Conservation (phyloP, 92 coral and sea anemone species). For the Actinostola sp. region DNA sequence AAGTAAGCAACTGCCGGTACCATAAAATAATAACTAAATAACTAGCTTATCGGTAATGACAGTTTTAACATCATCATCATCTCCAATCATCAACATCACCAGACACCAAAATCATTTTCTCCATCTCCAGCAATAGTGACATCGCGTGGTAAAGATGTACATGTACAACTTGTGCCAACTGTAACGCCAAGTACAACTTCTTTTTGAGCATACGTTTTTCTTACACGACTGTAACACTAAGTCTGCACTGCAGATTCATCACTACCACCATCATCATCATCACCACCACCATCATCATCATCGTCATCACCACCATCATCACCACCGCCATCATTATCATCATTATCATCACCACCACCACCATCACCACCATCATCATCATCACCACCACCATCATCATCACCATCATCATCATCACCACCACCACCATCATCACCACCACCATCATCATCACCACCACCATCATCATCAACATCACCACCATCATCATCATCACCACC, state of each 20-base stretch:
- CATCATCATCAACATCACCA: not conserved
- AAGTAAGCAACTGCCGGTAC: not conserved
- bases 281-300: not conserved
- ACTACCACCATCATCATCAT: not conserved
- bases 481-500: not conserved
- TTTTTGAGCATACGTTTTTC: no score
- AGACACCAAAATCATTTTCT: not conserved
- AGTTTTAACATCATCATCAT: not conserved
- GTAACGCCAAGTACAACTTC: no score
- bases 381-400: not conserved
- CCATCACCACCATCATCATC: not conserved
- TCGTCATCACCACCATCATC: not conserved
- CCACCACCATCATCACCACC: not conserved
- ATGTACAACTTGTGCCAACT: no score
- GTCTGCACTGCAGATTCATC: not conserved
- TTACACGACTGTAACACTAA: no score
- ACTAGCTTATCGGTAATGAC: not conserved
- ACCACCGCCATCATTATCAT: not conserved
- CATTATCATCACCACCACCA: not conserved
- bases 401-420: not conserved
- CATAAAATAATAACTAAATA: no score
- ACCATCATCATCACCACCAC: not conserved
- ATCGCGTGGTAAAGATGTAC: no score
- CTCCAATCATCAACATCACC: not conserved
- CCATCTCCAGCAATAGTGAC: not conserved